Conservation (phyloP, 2,113 vertebrate genomes). For the Catharus fuscescens region DNA sequence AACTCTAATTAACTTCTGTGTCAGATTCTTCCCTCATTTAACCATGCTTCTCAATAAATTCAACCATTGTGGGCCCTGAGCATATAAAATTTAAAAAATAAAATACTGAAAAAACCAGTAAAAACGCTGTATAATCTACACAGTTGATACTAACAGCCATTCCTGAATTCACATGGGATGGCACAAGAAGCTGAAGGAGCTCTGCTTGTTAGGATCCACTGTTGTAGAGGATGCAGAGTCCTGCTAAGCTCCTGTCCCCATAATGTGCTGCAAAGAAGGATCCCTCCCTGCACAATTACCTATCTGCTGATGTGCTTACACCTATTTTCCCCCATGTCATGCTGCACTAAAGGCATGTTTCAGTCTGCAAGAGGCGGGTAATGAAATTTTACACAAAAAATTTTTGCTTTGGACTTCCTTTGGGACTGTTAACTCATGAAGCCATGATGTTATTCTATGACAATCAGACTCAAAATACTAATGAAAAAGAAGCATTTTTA, state of each 20-base stretch:
- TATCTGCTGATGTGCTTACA: not conserved
- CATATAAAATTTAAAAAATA: not conserved
- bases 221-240: not conserved
- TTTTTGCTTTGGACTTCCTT: not conserved
- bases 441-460: not conserved
- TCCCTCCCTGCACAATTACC: not conserved
- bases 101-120: not conserved
- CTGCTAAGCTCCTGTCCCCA: not conserved
- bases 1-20: not conserved
- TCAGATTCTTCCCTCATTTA: not conserved
- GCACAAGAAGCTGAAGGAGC: not conserved
- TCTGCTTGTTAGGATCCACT: not conserved
- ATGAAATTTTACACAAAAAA: not conserved
- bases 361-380: not conserved
- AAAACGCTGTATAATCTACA: not conserved
- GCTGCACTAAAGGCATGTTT: not conserved
- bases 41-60: not conserved
- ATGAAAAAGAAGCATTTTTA: not conserved
- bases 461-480: not conserved
- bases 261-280: not conserved
- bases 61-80: not conserved
- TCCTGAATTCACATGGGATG: not conserved
- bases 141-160: not conserved
- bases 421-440: not conserved
- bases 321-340: accelerated